Percentiles rank a stretch among this genome's conserved stretches.
phyloP scores from a whole-genome alignment of 2,888 invertebrate genomes.

The Torymus auratus region DNA sequence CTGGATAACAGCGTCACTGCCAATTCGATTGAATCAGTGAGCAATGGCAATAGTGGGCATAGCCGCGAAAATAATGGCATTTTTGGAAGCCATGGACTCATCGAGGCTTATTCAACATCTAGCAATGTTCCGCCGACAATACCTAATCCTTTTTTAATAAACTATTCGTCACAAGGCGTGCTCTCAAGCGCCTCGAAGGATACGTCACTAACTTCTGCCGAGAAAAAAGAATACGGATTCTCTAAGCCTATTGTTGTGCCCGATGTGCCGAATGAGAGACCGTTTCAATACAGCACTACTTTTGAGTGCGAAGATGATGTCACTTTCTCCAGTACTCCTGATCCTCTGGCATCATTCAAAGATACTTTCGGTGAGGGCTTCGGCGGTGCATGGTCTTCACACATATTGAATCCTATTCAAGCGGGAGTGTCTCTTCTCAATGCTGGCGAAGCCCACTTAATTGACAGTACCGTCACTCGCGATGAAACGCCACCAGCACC shows the following conservation, averaged over 20 bases:
- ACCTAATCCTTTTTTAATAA: slow-evolving; percentile 34
- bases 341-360: slow-evolving; percentile 49
- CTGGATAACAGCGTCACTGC: slow-evolving; percentile 27
- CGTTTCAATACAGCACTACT: slow-evolving; percentile 63
- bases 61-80: not conserved
- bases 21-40: slow-evolving; percentile 49
- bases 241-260: slow-evolving; percentile 72
- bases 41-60: too few relatives aligned
- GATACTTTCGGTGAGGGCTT: slow-evolving; percentile 48
- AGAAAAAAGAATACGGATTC: slow-evolving; percentile 57
- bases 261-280: slow-evolving; percentile 62
- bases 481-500: slow-evolving; percentile 54
- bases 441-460: slow-evolving; percentile 64
- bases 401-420: slow-evolving; percentile 70
- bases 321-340: slow-evolving; percentile 58
- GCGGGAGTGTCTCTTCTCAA: slow-evolving; percentile 71
- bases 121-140: slow-evolving; percentile 19
- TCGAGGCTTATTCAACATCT: not conserved
- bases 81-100: not conserved
- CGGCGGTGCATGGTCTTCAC: slow-evolving; percentile 63
- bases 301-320: slow-evolving; percentile 66
- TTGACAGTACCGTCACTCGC: slow-evolving; percentile 28
- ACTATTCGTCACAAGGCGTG: slow-evolving; percentile 36
- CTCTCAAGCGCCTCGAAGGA: slow-evolving; percentile 17
- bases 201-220: not conserved